Base-by-base conservation (phyloP, 2,113 vertebrate species). In the Colinus virginianus region DNA sequence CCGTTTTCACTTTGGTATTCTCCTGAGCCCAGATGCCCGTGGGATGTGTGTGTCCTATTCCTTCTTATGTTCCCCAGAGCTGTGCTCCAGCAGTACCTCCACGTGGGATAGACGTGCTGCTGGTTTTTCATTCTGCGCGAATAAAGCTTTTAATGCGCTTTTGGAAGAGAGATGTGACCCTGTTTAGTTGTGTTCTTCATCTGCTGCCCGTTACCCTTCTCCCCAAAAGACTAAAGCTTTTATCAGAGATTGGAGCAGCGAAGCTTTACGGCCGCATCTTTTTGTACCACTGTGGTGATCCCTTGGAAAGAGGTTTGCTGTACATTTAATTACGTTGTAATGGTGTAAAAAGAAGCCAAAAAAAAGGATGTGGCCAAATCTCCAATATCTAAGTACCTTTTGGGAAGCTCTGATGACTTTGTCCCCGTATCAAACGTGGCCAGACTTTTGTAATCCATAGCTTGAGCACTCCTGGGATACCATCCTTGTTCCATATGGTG, bases 291-390 rank as follows among this genome's bases (percentile, higher is more conserved):
- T 18, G 1, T 0, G 0, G 7, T 9, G 13, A 22, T 82, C 9
- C 40, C 5, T 30, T n/a, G 61, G 26, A 34, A 32, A 55, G 7
- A 81, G 56, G 40, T 55, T 72, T 78, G 11, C 45, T 74, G 38
- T 59, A 21, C 9, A 34, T 90, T n/a, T 72, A 77, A 48, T 63
- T 13, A 48, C 59, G 18, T 7, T 46, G 4, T 64, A 20, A 30
- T 84, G n/a, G 9, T 26, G 14, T 15, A 26, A 51, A 51, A 26
- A 49, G 25, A 48, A 7, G 23, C 22, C 22, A 4, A n/a, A 56
- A 58, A 71, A 59, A 59, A 62, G 7, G 10, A 42, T 58, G 6
- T 0, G 0, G 14, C 25, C 53, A 53, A 45, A 46, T 2, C 0
- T 62, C 21, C 25, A 32, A 0, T 23, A 6, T 62, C 40, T 62